Evolutionary conservation across 1,140 invertebrate genomes (phyloP).

Genomic region (Diorhabda sublineata): DNA sequence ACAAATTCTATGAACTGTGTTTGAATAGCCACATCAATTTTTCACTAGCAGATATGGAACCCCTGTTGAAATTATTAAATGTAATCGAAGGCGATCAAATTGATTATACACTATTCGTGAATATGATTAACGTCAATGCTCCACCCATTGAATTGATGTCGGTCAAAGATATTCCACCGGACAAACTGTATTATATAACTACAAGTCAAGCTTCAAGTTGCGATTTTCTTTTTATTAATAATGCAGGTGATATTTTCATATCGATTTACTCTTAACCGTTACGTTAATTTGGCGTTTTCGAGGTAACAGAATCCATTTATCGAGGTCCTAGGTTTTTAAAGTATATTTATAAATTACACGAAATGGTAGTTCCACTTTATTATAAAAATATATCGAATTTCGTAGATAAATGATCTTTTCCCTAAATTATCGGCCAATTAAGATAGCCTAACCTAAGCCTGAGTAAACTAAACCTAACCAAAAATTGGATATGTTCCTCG

Average conservation of each 20-base stretch:
- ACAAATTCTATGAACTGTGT: slow-evolving; percentile 33
- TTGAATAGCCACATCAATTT: slow-evolving; percentile 25
- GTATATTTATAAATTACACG: too few relatives aligned
- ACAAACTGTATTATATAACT: slow-evolving; percentile 32
- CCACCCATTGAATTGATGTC: slow-evolving; percentile 13
- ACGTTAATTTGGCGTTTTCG: too few relatives aligned
- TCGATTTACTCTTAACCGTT: not conserved
- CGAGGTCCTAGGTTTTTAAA: too few relatives aligned
- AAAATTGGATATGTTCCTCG: too few relatives aligned
- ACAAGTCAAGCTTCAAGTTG: slow-evolving; percentile 30
- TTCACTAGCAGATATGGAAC: slow-evolving; percentile 26
- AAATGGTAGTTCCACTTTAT: too few relatives aligned
- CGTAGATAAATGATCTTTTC: too few relatives aligned
- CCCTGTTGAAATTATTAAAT: slow-evolving; percentile 25
- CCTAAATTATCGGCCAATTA: too few relatives aligned
- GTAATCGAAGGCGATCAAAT: slow-evolving; percentile 34
- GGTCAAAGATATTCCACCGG: slow-evolving; percentile 28
- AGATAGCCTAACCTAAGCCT: too few relatives aligned
- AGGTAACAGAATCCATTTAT: too few relatives aligned
- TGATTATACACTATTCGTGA: slow-evolving; percentile 36
- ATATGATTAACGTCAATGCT: slow-evolving; percentile 33
- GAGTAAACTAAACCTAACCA: too few relatives aligned
- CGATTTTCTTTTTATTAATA: slow-evolving; percentile 35
- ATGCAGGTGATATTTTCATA: slow-evolving; percentile 23
- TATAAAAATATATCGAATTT: too few relatives aligned